Evolutionary conservation across 2,797 vertebrate genomes (phyloP).

Genomic region (Sebastes iracundus): DNA sequence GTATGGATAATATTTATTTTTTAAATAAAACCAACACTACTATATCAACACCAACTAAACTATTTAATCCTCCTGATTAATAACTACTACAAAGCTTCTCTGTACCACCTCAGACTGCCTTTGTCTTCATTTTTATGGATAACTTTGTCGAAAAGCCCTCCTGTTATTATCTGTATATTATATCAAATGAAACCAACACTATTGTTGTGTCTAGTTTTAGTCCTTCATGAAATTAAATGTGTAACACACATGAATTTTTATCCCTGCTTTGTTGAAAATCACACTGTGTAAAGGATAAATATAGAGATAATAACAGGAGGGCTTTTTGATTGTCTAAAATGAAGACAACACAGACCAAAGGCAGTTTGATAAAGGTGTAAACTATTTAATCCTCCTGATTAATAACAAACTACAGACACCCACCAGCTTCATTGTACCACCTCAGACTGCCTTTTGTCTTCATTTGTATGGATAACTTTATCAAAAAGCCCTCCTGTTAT

Average conservation of each 20-base stretch:
- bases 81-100: background rate
- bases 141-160: background rate
- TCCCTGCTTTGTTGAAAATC: background rate
- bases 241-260: background rate
- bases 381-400: background rate
- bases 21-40: too few species aligned
- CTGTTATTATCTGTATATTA: background rate
- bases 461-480: background rate
- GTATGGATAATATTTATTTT: background rate
- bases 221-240: background rate
- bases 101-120: background rate
- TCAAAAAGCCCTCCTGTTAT: background rate
- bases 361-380: too few species aligned
- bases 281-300: background rate
- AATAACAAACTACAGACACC: background rate
- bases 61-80: background rate
- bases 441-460: slow-evolving; percentile 34
- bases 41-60: too few species aligned
- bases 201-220: background rate
- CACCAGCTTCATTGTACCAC: background rate
- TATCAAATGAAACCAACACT: background rate
- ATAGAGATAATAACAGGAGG: too few species aligned
- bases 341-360: too few species aligned
- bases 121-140: background rate
- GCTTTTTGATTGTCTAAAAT: too few species aligned